Evolutionary conservation across 2,888 invertebrate genomes (phyloP), one percentile per base, ranked within the genome.

Genomic region (Eurytoma californica): DNA sequence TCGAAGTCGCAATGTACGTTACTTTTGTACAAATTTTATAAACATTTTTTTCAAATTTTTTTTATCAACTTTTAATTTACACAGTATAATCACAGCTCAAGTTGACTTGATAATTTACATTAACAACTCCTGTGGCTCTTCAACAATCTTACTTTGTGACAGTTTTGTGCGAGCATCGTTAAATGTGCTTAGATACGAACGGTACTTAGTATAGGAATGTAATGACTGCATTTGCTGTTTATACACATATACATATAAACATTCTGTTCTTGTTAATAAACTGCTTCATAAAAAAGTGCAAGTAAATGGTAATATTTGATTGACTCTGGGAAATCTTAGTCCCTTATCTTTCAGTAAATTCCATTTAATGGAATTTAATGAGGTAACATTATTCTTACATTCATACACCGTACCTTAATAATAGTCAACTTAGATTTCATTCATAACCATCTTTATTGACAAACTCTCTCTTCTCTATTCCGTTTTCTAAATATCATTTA

Each of bases 391-490:
- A 58, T 53, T 77, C 65, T 82, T 80, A 82, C 82, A 79, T 79
- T 78, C 80, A 55, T 79, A 80, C 79, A 78, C 73, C 13, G 81
- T 80, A 82, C 74, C 80, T 75, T 58, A 47, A 30, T 73, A 83
- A 84, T 80, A 84, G 82, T 79, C 81, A 82, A 83, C 83, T 84
- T 83, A 82, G 83, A 84, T 84, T 79, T 82, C 73, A 83, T 83
- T 84, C 81, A 83, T 83, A 83, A 83, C 80, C 82, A 84, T 84
- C 85, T 80, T 80, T 83, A 85, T 86, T 83, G 81, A 83, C 84
- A 47, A 86, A 85, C 83, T 83, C 83, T 85, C 82, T 80, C 80
- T 66, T 72, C 18, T 63, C 49, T 63, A 53, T 14, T 67, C 60
- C 76, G 61, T 13, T 63, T 16, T 51, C 28, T 58, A 61, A 47